phyloP scores from a whole-genome alignment of 2,113 vertebrate species.

The Collichthys lucidus region DNA sequence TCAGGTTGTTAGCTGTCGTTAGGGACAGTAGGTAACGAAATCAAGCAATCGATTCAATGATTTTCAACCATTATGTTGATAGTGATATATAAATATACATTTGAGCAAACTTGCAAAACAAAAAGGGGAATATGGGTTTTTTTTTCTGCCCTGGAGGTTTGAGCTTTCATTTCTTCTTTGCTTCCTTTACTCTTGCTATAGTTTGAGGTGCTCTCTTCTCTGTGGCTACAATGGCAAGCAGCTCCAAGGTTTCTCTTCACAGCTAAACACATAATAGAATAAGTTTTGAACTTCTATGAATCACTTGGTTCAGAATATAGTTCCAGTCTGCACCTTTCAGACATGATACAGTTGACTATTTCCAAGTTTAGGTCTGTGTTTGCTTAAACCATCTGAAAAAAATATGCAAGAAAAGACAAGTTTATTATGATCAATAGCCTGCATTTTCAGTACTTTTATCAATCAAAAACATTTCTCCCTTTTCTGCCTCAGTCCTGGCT shows the following conservation, averaged over 20 bases:
- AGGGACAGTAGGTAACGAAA: neutral
- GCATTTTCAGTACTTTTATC: neutral
- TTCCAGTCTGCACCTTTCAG: neutral
- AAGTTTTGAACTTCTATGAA: neutral
- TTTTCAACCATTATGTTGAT: neutral
- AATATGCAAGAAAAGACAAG: neutral
- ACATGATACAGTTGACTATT: neutral
- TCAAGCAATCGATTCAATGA: neutral
- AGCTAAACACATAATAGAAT: neutral
- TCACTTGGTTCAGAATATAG: neutral
- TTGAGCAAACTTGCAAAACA: neutral
- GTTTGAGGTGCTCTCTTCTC: neutral
- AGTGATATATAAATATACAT: too few species aligned
- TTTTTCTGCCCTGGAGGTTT: neutral
- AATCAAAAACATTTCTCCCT: slow-evolving; percentile 27
- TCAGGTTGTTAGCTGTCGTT: neutral
- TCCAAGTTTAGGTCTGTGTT: neutral
- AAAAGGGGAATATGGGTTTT: neutral
- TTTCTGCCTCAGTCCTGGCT: slow-evolving; percentile 81
- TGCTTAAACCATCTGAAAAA: neutral
- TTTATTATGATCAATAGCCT: neutral
- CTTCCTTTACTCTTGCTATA: slow-evolving; percentile 25
- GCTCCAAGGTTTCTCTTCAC: slow-evolving; percentile 3
- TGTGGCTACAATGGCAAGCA: slow-evolving; percentile 19
- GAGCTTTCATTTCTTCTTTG: neutral